Base-by-base conservation (phyloP, 2,113 vertebrate genomes). In the Tringa solitaria region DNA sequence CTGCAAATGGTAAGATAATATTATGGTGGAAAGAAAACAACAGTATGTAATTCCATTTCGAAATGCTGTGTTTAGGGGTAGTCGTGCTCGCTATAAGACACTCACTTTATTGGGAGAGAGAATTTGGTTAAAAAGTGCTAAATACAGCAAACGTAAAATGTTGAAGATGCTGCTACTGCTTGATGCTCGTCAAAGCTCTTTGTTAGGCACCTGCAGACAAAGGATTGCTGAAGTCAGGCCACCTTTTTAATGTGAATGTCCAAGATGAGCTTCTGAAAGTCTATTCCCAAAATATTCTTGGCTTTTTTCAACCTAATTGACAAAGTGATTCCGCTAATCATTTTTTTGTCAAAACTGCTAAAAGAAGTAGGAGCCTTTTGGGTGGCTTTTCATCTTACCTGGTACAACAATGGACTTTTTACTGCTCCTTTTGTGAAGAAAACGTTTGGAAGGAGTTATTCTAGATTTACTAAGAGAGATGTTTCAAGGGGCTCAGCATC, bases 351-450 rank as follows among this genome's bases (percentile, higher is more conserved):
- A 90, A 70, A 93, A 90, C n/a, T 89, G 72, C 48, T 90, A 39
- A 83, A 80, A 50, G 41, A 82, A 75, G 54, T 60, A 69, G 67
- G 64, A 90, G 37, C 10, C 86, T 93, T 94, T 73, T 81, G 88
- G 83, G 50, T 33, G 12, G 45, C 53, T 88, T 84, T 83, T 80
- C 28, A 54, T 92, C 37, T 92, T 82, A 46, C 1, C 5, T 83
- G 28, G 33, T 89, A 54, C 16, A 5, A 79, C 82, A 86, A 84
- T 67, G 64, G 51, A 76, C 72, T 90, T 94, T 54, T 73, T 91
- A 70, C 56, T 68, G 35, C 81, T 94, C 41, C 56, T 92, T 92
- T 88, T 89, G 41, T 87, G 86, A 95, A 90, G 90, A 94, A 84
- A 89, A 75, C 50, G 43, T 24, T 54, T 54, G 26, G 21, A 64